phyloP scores from a whole-genome alignment of 2,113 vertebrate species.

The Leptobrachium ailaonicum region DNA sequence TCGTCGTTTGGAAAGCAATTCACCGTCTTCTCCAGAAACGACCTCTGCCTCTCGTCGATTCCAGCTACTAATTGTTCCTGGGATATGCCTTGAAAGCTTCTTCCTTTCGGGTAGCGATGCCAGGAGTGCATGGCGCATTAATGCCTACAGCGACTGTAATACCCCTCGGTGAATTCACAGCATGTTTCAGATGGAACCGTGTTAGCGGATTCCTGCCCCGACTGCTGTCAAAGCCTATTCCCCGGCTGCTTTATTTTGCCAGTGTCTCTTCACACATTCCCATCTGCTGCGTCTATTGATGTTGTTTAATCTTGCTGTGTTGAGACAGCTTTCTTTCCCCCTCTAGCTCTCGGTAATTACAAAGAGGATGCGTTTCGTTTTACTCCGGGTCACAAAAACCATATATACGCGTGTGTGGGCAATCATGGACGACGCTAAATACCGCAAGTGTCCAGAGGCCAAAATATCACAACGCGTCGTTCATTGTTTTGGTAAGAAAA shows the following conservation, averaged over 20 bases:
- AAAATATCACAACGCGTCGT: no score
- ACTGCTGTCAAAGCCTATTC: not conserved
- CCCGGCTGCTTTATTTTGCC: not conserved
- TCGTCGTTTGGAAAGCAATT: not conserved
- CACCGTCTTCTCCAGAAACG: not conserved
- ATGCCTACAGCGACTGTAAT: not conserved
- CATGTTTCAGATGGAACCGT: not conserved
- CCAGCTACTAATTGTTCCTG: constrained; percentile 8
- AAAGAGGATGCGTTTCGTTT: not conserved
- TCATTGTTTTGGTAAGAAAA: no score
- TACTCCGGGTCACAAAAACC: not conserved
- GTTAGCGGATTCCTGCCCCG: constrained; percentile 6
- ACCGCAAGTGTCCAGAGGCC: no score
- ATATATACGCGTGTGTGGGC: not conserved
- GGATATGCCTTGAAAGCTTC: constrained; percentile 10
- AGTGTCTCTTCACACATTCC: not conserved
- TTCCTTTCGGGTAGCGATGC: not conserved
- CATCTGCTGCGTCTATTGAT: constrained; percentile 10
- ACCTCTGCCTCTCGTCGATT: not conserved
- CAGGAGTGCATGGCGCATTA: not conserved
- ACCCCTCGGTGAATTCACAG: constrained; percentile 11
- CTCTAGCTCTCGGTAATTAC: not conserved
- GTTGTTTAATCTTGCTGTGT: constrained; percentile 10
- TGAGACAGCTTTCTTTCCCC: constrained; percentile 7
- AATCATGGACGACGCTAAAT: no score